Percentiles rank a stretch among this genome's conserved stretches.
Evolutionary conservation across 2,888 invertebrate species (phyloP).

Genomic region (Dasysyrphus albostriatus): DNA sequence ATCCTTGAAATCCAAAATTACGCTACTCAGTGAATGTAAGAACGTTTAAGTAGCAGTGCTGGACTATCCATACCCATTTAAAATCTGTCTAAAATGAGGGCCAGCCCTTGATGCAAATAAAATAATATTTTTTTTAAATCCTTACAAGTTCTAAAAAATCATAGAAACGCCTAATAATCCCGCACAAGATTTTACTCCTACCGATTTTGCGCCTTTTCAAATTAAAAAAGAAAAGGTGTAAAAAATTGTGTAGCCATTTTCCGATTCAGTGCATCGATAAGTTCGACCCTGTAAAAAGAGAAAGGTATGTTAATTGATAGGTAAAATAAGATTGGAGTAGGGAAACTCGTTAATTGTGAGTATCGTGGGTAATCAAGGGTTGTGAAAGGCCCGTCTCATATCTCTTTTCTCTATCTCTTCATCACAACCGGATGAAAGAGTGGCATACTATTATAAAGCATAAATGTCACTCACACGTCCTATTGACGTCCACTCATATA

Average conservation of each 20-base stretch:
- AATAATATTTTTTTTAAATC: too few relatives aligned
- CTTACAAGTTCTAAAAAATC: too few relatives aligned
- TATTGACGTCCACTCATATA: slow-evolving; percentile 64
- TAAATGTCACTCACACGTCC: slow-evolving; percentile 74
- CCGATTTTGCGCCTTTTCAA: too few relatives aligned
- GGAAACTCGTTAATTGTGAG: slow-evolving; percentile 65
- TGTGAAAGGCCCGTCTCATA: slow-evolving; percentile 43
- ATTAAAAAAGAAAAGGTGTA: too few relatives aligned
- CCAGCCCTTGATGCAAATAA: too few relatives aligned
- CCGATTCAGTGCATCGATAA: too few relatives aligned
- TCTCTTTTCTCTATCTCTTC: slow-evolving; percentile 15
- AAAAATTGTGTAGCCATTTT: too few relatives aligned
- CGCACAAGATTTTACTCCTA: too few relatives aligned
- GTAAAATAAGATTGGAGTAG: slow-evolving; percentile 41
- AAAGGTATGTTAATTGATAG: not conserved
- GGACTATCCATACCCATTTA: not conserved
- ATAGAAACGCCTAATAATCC: too few relatives aligned
- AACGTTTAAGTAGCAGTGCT: not conserved
- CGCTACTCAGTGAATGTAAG: not conserved
- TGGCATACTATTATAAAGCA: slow-evolving; percentile 66
- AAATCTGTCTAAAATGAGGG: too few relatives aligned
- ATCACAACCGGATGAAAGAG: slow-evolving; percentile 53
- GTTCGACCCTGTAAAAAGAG: not conserved
- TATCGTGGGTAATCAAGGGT: slow-evolving; percentile 65
- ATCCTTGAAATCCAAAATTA: not conserved